Evolutionary conservation across 2,113 vertebrate species (phyloP), one percentile per base, ranked within the genome.

Genomic region (Trematomus loennbergii): DNA sequence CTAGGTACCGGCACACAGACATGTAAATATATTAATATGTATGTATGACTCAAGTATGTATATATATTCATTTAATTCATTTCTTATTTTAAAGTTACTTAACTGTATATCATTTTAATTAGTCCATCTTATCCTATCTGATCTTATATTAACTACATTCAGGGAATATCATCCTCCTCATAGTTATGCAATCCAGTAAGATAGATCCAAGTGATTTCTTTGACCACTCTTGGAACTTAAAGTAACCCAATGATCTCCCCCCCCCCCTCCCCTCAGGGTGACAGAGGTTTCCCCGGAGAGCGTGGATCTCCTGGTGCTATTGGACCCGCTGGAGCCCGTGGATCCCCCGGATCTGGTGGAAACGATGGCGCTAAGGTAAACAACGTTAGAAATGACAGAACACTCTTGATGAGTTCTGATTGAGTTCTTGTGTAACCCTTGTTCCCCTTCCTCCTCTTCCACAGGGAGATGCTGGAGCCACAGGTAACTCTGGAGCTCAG

Each of bases 311-410:
- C 97, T 82, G 98, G 97, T 0, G 54, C 95, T 15, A 43, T 91
- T 0, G 98, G 98, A 74, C 97, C 97, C 36, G 83, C 95, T 83
- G 98, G 98, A 82, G 88, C 95, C 66, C 98, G 98, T 54, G 98
- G 98, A 62, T 83, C 96, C 91, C 96, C 97, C 0, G 98, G 98
- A 67, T 64, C 97, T 94, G 91, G 96, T 66, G 98, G 98, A 94
- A 98, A 97, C 0, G 98, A 99, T 29, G 98, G 98, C 94, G 96
- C 97, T 94, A 99, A 99, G 97, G 98, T 99, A n/a, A 93, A 72
- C 11, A 13, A 13, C 0, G 0, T 3, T 9, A 49, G 3, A 15
- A 0, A 0, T 33, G 12, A 71, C n/a, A 20, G 5, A 16, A 43
- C 9, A 7, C 6, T 18, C 16, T 65, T 36, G 52, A 45, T 12